Base-by-base conservation (phyloP, 2,888 invertebrate species). In the Lypha dubia region DNA sequence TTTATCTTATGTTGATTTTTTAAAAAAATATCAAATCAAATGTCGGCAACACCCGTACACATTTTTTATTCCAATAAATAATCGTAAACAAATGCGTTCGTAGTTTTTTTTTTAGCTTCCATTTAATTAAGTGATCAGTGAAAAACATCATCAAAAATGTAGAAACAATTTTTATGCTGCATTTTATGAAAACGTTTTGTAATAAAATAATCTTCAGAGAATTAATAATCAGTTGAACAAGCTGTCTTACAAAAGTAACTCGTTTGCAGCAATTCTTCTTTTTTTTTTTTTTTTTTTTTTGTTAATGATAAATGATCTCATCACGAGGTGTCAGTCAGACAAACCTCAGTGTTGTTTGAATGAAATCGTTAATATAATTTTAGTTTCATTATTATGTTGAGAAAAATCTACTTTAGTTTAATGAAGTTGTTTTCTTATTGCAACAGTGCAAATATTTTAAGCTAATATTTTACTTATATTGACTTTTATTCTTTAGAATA, bases 221-320 rank as follows among this genome's bases (percentile, higher is more conserved):
- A 79, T 81, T 76, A 62, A n/a, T n/a, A n/a, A 70, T 82, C 70
- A 63, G 68, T 51, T 70, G 24, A 71, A 63, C 51, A 58, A 56
- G 41, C 56, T 70, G 81, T 74, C 58, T 56, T 76, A 90, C 90
- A 90, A 90, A 88, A 87, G 89, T 87, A 89, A 89, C 89, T 90
- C 90, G 90, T 90, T 90, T 90, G 86, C 87, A 87, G 86, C 87
- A 86, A 87, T 88, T 87, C 82, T 80, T 28, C n/a, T n/a, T n/a
- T n/a, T n/a, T n/a, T n/a, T n/a, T n/a, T n/a, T 28, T 28, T 41
- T 62, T 62, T 22, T 28, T 28, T 41, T 62, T 62, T 22, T n/a
- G 7, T 60, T 76, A 86, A 88, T 90, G 90, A 90, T 90, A 90
- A 90, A 90, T 90, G 90, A 90, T 89, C 90, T 90, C 90, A 90